Conservation (phyloP, 2,113 vertebrate species). For the Nanorana parkeri region DNA sequence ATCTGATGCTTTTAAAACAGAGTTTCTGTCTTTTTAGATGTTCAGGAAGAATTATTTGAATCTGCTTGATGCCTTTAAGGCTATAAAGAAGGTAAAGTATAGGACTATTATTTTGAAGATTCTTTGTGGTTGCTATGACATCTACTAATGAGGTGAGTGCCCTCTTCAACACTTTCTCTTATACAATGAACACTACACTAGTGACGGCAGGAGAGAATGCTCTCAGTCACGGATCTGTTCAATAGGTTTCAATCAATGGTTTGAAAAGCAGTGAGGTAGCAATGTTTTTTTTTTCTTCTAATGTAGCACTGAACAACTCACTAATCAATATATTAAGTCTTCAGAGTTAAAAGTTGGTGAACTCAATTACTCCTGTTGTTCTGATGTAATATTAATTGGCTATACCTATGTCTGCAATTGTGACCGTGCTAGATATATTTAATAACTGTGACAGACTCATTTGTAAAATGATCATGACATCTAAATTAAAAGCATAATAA, state of each 20-base stretch:
- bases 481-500: no score
- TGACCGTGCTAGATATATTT: no score
- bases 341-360: not conserved
- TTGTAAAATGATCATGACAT: no score
- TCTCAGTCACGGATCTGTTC: conserved; percentile 22
- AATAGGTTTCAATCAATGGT: not conserved
- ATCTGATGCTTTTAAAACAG: conserved; percentile 44
- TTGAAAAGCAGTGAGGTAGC: not conserved
- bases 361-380: not conserved
- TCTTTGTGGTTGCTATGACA: conserved; percentile 20
- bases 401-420: not conserved
- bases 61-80: conserved; percentile 48
- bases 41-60: conserved; percentile 43
- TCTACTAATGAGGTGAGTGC: conserved; percentile 36
- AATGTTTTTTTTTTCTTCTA: not conserved
- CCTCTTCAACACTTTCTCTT: conserved; percentile 43
- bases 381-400: not conserved
- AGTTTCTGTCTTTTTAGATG: conserved; percentile 46
- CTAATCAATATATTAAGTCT: conserved; percentile 20
- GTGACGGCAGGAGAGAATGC: conserved; percentile 11
- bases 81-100: conserved; percentile 49
- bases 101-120: conserved; percentile 18
- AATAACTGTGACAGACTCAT: no score
- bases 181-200: conserved; percentile 35
- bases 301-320: not conserved